Evolutionary conservation across 2,797 vertebrate species (phyloP).

Genomic region (Notolabrus celidotus): DNA sequence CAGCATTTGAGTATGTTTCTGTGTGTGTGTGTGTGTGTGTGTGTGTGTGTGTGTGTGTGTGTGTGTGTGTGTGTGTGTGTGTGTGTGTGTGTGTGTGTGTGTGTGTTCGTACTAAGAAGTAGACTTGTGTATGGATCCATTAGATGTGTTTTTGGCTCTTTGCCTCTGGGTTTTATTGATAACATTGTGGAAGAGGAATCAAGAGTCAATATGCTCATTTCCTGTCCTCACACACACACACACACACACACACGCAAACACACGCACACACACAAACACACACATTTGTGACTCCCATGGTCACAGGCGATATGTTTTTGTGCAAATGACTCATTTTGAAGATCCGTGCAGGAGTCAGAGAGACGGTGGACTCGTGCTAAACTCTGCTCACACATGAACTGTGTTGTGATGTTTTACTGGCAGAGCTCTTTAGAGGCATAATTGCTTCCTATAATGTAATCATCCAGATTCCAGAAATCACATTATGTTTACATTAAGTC

Average conservation of each 20-base stretch:
- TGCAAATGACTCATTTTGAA: neutral
- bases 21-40: neutral
- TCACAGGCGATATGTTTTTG: neutral
- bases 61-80: no score
- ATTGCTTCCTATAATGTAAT: conserved; percentile 21
- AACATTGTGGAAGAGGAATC: conserved; percentile 6
- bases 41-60: neutral
- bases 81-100: neutral
- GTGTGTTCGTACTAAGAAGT: neutral
- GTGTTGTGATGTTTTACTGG: neutral
- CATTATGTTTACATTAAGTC: conserved; percentile 6
- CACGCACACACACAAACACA: neutral
- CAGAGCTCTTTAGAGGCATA: conserved; percentile 12
- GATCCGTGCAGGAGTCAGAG: no score
- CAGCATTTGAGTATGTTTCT: no score
- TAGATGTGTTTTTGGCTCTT: conserved; percentile 14
- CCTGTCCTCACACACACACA: neutral
- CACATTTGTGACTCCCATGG: neutral
- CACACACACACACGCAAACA: neutral
- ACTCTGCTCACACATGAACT: no score
- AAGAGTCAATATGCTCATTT: conserved; percentile 16
- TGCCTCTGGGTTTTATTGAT: conserved; percentile 31
- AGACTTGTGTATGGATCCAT: conserved; percentile 22
- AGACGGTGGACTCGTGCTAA: no score
- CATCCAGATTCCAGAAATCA: conserved; percentile 4